These are phyloP conservation scores for Eupeodes luniger DNA, from an alignment of 2,888 invertebrate species.

Conservation along the genomic window DNA sequence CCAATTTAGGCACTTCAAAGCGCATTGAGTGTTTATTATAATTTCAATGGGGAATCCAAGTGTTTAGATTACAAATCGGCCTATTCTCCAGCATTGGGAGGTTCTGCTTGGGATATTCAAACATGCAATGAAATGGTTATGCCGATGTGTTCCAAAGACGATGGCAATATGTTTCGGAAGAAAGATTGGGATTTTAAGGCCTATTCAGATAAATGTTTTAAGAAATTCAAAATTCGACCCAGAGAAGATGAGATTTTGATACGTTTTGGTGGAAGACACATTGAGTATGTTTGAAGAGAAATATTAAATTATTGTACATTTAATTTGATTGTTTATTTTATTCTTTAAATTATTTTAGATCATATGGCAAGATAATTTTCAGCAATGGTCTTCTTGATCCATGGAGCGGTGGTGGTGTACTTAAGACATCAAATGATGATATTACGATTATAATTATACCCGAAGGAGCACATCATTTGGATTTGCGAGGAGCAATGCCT, in stretches of 20 bases:
- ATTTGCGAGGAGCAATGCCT: slow-evolving; percentile 86
- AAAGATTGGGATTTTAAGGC: slow-evolving; percentile 89
- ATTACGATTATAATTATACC: slow-evolving; percentile 90
- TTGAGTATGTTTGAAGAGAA: slow-evolving; percentile 85
- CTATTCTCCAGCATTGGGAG: slow-evolving; percentile 86
- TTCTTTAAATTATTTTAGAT: slow-evolving; percentile 69
- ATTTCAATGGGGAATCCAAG: slow-evolving; percentile 89
- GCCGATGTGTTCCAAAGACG: slow-evolving; percentile 93
- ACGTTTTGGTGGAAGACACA: slow-evolving; percentile 92
- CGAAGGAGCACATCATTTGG: slow-evolving; percentile 94
- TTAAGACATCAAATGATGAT: slow-evolving; percentile 88
- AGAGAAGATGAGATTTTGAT: slow-evolving; percentile 88
- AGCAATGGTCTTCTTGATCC: slow-evolving; percentile 95
- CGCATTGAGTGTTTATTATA: slow-evolving; percentile 91
- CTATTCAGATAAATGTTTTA: slow-evolving; percentile 88
- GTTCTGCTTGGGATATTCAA: slow-evolving; percentile 93
- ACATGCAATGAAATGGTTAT: slow-evolving; percentile 98
- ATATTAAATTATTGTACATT: slow-evolving; percentile 77
- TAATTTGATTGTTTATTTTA: background rate
- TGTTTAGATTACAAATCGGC: slow-evolving; percentile 89
- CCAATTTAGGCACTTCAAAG: slow-evolving; percentile 86
- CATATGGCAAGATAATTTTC: slow-evolving; percentile 89
- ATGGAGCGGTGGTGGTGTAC: slow-evolving; percentile 94
- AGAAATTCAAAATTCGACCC: slow-evolving; percentile 89
- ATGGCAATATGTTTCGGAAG: slow-evolving; percentile 93